A percentile compares a stretch with the other conserved stretches of the same genome.
Conservation (phyloP, 2,888 invertebrate genomes). For the Syrista parreyssii region DNA sequence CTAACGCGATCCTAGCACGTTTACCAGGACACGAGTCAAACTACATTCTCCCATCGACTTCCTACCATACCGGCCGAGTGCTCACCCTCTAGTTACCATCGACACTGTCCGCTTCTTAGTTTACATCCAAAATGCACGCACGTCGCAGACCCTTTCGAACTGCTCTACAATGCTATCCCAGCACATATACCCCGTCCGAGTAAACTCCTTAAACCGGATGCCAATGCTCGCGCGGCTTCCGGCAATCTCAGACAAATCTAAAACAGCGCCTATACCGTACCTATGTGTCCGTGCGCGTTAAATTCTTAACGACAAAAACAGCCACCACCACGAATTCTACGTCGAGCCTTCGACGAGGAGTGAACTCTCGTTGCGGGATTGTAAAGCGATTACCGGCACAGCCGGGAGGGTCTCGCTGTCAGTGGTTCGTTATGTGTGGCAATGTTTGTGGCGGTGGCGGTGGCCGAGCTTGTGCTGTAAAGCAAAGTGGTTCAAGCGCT, state of each 20-base stretch:
- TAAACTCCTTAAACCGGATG: not conserved
- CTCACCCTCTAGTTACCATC: not conserved
- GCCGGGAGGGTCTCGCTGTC: not conserved
- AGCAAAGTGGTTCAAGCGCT: slow-evolving; percentile 47
- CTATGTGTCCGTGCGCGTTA: not conserved
- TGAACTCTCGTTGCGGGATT: not conserved
- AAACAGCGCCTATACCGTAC: not conserved
- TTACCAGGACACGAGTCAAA: not conserved
- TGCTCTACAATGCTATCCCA: not conserved
- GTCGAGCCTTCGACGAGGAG: not conserved
- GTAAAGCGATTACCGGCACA: not conserved
- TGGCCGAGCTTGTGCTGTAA: slow-evolving; percentile 33
- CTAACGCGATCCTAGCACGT: not conserved
- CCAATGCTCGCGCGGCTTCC: not conserved
- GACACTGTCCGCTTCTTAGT: not conserved
- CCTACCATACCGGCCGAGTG: not conserved
- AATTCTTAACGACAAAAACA: not conserved
- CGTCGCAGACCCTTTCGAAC: not conserved
- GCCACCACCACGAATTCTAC: not conserved
- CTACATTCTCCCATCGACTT: not conserved
- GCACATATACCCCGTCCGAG: not conserved
- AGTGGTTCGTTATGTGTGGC: not conserved
- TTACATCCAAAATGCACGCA: not conserved
- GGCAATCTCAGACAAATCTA: not conserved
- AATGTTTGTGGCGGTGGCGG: not conserved